phyloP scores from a whole-genome alignment of 1,140 invertebrate genomes.

The Trichoplusia ni region DNA sequence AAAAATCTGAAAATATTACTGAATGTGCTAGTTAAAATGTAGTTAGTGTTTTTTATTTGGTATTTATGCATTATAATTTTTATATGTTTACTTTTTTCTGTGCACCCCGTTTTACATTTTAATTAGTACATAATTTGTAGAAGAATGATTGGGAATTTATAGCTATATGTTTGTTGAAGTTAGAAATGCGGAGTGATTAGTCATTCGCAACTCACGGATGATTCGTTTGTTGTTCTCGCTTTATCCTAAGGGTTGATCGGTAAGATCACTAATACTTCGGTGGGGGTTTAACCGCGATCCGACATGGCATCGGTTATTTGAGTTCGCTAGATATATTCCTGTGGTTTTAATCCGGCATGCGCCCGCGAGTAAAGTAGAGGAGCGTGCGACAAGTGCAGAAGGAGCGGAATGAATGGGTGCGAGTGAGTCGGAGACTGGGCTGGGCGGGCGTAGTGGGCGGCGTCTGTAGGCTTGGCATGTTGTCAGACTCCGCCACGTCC shows the following conservation, averaged over 20 bases:
- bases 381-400: neutral
- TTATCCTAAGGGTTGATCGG: neutral
- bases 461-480: constrained; percentile 54
- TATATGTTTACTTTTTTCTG: constrained; percentile 36
- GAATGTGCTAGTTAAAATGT: constrained; percentile 73
- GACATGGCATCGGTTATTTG: neutral
- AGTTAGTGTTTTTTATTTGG: constrained; percentile 46
- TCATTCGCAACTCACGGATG: constrained; percentile 41
- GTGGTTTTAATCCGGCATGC: neutral
- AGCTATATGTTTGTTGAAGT: constrained; percentile 11
- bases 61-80: constrained; percentile 44
- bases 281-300: constrained; percentile 3
- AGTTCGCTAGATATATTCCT: neutral
- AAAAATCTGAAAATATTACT: constrained; percentile 73
- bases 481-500: constrained; percentile 73
- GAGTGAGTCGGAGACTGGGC: neutral
- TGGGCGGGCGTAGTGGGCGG: constrained; percentile 24
- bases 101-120: constrained; percentile 58
- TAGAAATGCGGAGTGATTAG: constrained; percentile 36
- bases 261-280: constrained; percentile 19
- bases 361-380: neutral
- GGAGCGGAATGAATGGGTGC: neutral
- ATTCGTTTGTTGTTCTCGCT: constrained; percentile 1
- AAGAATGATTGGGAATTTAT: constrained; percentile 42
- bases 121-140: constrained; percentile 59